Evolutionary conservation across 2,888 invertebrate genomes (phyloP).

Genomic region (Dryomyza anilis): DNA sequence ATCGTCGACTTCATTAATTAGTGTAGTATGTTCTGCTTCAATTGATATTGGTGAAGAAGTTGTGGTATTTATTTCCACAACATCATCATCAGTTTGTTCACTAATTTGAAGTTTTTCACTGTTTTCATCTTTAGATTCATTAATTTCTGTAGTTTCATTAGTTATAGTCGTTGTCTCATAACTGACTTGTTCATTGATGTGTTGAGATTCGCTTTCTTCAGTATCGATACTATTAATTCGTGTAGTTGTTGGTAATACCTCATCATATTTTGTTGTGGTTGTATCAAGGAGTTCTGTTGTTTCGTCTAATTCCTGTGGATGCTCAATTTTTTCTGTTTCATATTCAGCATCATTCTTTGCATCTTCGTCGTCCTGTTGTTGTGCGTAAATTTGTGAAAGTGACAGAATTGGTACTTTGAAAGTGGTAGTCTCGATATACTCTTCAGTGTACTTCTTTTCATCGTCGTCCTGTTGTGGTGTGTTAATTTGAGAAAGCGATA

Average conservation of each 20-base stretch:
- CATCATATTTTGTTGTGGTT: neutral
- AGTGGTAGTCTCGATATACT: slow-evolving; percentile 36
- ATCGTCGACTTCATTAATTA: too few species aligned
- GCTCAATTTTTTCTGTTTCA: neutral
- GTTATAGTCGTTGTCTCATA: too few species aligned
- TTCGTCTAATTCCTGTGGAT: neutral
- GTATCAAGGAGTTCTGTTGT: neutral
- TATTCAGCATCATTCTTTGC: slow-evolving; percentile 36
- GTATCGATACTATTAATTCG: neutral
- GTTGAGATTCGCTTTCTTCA: neutral
- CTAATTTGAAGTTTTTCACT: slow-evolving; percentile 3
- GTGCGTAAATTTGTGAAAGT: slow-evolving; percentile 45
- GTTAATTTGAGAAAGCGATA: slow-evolving; percentile 46
- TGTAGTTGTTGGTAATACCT: neutral
- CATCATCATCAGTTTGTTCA: neutral
- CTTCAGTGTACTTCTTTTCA: slow-evolving; percentile 29
- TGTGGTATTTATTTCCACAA: neutral
- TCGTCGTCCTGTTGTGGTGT: slow-evolving; percentile 47
- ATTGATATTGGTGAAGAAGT: neutral
- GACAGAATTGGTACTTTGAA: slow-evolving; percentile 40
- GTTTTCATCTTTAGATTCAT: slow-evolving; percentile 17
- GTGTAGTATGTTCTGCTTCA: neutral
- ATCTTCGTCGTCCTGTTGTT: slow-evolving; percentile 46
- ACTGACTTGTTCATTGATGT: neutral
- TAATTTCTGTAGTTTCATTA: slow-evolving; percentile 7